Base-by-base conservation (phyloP, 2,888 invertebrate genomes). In the Prosopocoilus inquinatus region DNA sequence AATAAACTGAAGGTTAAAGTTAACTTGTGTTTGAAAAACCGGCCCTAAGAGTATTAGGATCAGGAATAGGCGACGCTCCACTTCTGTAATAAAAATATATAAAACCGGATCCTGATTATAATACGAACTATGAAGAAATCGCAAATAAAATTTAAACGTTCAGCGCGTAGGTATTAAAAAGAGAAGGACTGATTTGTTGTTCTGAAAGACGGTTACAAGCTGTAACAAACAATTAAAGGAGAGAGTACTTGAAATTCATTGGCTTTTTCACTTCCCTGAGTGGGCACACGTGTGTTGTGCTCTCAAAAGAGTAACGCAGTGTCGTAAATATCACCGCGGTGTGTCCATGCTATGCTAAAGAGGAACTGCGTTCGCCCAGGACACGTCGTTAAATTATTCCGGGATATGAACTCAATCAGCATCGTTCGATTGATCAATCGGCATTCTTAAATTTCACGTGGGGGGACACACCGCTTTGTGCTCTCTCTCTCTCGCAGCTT, bases 371-470 rank as follows among this genome's bases (percentile, higher is more conserved):
- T 51, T 43, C 53, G 51, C 47, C 47, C 43, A 63, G 65, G 68
- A 64, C 62, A 63, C 71, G 71, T 75, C 75, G 74, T 75, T 75
- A 75, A 75, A 75, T 75, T 75, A 75, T 75, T 75, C 75, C 75
- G 68, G 72, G 66, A 66, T 63, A 64, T 73, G 75, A 65, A 68
- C 72, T 64, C 73, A 71, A 73, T 73, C 67, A 67, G 64, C 68
- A 65, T 68, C 71, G 67, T 69, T 72, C 69, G 67, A 65, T 67
- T 70, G 73, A 72, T 73, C 72, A 72, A 73, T 73, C 71, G 72
- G 64, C 61, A 67, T 71, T 70, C 70, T 72, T 70, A 69, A 60
- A 61, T 61, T 61, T 53, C 47, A 54, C 55, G 20, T 57, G 55
- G 55, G 53, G 56, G 60, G 60, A 57, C 54, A 58, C 56, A 58